Conservation (phyloP, 1,140 invertebrate genomes). For the Platorchestia sp. region DNA sequence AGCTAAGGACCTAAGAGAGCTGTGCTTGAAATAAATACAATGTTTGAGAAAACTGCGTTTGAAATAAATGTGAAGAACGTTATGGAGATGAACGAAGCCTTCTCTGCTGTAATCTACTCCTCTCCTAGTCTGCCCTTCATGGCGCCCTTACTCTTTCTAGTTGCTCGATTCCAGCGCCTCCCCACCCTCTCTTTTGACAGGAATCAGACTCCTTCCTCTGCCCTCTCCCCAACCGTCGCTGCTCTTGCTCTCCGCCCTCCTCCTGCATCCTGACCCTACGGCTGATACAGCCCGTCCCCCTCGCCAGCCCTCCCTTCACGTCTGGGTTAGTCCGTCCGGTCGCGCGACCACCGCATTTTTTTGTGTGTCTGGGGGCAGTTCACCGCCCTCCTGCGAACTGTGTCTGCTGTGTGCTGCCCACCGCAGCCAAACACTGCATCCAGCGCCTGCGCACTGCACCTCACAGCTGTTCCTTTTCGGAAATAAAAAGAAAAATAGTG, state of each 20-base stretch:
- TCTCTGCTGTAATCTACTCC: not conserved
- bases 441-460: not conserved
- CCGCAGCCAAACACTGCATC: not conserved
- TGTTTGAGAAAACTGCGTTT: not conserved
- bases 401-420: not conserved
- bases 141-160: not conserved
- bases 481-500: not conserved
- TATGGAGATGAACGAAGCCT: not conserved
- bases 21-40: too few species aligned
- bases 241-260: not conserved
- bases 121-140: not conserved
- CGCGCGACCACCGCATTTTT: not conserved
- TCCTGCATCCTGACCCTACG: not conserved
- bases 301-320: not conserved
- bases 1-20: not conserved
- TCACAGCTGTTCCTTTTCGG: not conserved
- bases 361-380: not conserved
- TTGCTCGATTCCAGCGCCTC: conserved; percentile 4
- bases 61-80: not conserved
- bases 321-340: conserved; percentile 4
- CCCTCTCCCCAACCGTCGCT: not conserved
- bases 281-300: not conserved
- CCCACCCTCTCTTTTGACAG: not conserved
- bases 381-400: conserved; percentile 3
- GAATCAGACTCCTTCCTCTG: not conserved